Conservation (phyloP, 1,140 invertebrate genomes). For the Pachyrhynchus sulphureomaculatus region DNA sequence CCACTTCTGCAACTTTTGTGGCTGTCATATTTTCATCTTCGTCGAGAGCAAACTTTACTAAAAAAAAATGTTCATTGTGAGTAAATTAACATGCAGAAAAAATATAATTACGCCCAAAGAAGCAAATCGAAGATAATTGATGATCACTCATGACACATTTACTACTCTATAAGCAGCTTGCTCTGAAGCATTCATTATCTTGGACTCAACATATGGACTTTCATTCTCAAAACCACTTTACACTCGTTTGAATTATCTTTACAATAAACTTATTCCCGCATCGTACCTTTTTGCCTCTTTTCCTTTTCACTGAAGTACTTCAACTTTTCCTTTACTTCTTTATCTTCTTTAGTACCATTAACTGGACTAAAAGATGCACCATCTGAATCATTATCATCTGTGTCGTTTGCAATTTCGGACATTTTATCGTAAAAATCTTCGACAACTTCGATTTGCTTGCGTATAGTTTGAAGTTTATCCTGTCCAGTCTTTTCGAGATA, state of each 20-base stretch:
- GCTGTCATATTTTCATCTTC: not conserved
- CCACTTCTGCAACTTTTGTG: not conserved
- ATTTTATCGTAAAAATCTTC: constrained; percentile 22
- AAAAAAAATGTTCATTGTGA: not conserved
- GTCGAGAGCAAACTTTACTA: not conserved
- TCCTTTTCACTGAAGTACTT: not conserved
- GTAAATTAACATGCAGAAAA: no score
- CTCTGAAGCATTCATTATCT: no score
- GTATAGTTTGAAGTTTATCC: constrained; percentile 2
- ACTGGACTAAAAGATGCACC: no score
- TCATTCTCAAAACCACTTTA: no score
- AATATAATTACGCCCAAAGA: no score
- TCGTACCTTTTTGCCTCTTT: not conserved
- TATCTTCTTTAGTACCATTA: no score
- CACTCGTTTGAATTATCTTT: no score
- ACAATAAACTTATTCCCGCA: no score
- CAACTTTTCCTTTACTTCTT: not conserved
- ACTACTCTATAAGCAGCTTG: no score
- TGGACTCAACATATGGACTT: no score
- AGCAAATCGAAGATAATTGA: no score
- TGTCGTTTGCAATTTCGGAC: not conserved
- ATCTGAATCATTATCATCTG: not conserved
- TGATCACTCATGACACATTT: no score
- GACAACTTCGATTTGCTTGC: constrained; percentile 15
- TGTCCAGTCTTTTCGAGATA: not conserved